Percentiles rank a stretch among this genome's conserved stretches.
Conservation (phyloP, 2,888 invertebrate species). For the Nomada goodeniana region DNA sequence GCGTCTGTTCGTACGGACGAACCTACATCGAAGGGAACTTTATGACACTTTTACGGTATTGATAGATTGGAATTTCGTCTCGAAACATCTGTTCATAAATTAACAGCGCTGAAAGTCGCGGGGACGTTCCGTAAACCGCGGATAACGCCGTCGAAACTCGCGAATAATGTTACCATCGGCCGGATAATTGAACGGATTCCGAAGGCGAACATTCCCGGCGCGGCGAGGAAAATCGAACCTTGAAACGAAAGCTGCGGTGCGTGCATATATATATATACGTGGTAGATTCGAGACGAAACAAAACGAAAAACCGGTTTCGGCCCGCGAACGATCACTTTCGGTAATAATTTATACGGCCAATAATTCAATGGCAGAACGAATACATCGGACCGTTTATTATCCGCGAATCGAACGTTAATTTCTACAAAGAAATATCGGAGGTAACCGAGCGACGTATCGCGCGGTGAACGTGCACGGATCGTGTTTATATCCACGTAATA, state of each 20-base stretch:
- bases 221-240: conserved; percentile 33
- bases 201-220: neutral
- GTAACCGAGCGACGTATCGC: neutral
- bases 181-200: conserved; percentile 27
- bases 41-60: neutral
- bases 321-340: conserved; percentile 47
- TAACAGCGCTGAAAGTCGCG: neutral
- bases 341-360: conserved; percentile 53
- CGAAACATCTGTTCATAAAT: neutral
- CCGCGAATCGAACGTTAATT: conserved; percentile 50
- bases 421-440: conserved; percentile 39
- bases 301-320: conserved; percentile 56
- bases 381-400: conserved; percentile 50
- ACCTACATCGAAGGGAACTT: neutral
- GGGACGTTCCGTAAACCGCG: neutral
- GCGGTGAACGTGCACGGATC: conserved; percentile 18
- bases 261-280: neutral
- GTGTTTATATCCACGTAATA: conserved; percentile 53
- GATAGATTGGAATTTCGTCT: neutral
- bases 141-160: neutral
- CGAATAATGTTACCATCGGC: neutral
- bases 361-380: conserved; percentile 54
- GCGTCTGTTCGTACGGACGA: neutral
- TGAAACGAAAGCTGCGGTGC: conserved; percentile 27
- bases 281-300: conserved; percentile 3